phyloP scores from a whole-genome alignment of 2,797 vertebrate genomes.

The Synanceia verrucosa region DNA sequence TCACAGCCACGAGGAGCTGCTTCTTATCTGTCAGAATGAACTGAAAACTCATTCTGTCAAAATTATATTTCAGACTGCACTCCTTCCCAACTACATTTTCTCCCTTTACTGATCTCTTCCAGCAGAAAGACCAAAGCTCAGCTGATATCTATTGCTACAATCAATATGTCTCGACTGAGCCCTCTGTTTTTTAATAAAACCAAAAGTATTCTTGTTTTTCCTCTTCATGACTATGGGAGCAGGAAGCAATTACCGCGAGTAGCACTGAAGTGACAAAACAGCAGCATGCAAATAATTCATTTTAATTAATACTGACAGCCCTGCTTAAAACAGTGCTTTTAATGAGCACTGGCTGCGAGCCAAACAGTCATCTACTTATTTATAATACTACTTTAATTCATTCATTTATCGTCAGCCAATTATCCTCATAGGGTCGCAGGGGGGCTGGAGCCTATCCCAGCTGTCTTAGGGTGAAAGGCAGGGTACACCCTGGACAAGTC shows the following conservation, averaged over 20 bases:
- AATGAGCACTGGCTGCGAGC: neutral
- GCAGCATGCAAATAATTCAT: too few species aligned
- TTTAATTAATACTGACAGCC: too few species aligned
- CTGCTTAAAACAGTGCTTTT: neutral
- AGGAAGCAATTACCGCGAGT: neutral
- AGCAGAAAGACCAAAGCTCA: neutral
- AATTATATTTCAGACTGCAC: constrained; percentile 10
- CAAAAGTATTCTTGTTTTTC: too few species aligned
- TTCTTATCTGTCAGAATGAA: constrained; percentile 28
- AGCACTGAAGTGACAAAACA: neutral
- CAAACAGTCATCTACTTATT: neutral
- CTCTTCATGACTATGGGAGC: neutral
- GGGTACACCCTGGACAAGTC: too few species aligned
- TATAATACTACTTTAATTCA: neutral
- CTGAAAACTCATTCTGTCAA: constrained; percentile 35
- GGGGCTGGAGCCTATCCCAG: too few species aligned
- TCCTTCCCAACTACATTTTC: neutral
- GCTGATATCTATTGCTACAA: constrained; percentile 4
- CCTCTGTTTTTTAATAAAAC: too few species aligned
- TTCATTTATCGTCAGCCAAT: too few species aligned
- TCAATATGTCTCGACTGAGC: too few species aligned
- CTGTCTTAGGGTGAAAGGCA: too few species aligned
- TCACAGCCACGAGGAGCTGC: neutral
- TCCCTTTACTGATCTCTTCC: neutral
- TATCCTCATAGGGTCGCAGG: too few species aligned